Evolutionary conservation across 2,888 invertebrate species (phyloP).

Genomic region (Synanthedon andrenaeformis): DNA sequence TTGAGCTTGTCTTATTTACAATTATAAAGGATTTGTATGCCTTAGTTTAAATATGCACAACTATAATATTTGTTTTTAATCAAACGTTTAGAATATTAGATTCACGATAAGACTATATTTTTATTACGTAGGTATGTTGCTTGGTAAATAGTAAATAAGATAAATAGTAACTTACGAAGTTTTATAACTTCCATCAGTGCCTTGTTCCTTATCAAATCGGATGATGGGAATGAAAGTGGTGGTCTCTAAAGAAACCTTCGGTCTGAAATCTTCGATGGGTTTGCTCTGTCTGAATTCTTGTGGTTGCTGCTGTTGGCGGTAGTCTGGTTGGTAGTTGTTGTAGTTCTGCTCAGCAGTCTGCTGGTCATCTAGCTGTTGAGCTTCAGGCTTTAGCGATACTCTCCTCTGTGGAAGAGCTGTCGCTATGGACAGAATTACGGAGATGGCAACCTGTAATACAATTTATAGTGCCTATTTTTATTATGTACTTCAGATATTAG

Average conservation of each 20-base stretch:
- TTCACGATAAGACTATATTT: no score
- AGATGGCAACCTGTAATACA: slow-evolving; percentile 45
- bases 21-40: no score
- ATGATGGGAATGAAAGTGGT: slow-evolving; percentile 87
- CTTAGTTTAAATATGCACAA: no score
- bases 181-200: slow-evolving; percentile 86
- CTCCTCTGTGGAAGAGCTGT: slow-evolving; percentile 59
- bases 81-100: no score
- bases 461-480: neutral
- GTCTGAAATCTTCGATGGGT: slow-evolving; percentile 54
- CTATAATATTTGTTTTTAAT: no score
- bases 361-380: slow-evolving; percentile 35
- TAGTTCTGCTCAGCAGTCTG: slow-evolving; percentile 48
- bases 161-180: slow-evolving; percentile 72
- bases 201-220: slow-evolving; percentile 85
- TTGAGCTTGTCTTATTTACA: no score
- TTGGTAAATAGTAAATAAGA: no score
- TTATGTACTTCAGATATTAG: no score
- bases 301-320: slow-evolving; percentile 14
- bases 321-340: slow-evolving; percentile 34
- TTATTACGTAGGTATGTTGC: no score
- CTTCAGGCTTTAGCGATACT: slow-evolving; percentile 39
- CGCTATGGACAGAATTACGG: slow-evolving; percentile 45
- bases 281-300: slow-evolving; percentile 49
- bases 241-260: slow-evolving; percentile 60